These are phyloP conservation scores for Leptinotarsa juncta DNA, from an alignment of 2,888 invertebrate genomes.

Conservation along the genomic window DNA sequence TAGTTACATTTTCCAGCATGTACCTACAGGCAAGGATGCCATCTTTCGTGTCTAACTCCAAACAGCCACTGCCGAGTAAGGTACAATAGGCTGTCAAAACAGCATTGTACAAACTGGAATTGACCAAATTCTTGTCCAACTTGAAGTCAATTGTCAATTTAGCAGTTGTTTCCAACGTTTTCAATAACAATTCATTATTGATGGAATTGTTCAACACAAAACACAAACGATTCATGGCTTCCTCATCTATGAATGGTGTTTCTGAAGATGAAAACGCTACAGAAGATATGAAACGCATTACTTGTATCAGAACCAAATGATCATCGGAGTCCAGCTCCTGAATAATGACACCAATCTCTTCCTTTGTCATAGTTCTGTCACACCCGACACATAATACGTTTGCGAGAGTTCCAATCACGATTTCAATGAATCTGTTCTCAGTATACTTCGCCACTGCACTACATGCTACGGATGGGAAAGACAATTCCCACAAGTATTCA, in stretches of 20 bases:
- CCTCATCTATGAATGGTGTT: constrained; percentile 66
- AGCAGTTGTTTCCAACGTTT: constrained; percentile 70
- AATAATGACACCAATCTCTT: constrained; percentile 70
- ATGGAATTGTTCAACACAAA: constrained; percentile 82
- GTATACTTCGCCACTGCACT: constrained; percentile 70
- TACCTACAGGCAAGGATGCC: constrained; percentile 47
- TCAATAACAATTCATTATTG: constrained; percentile 71
- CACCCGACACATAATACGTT: constrained; percentile 80
- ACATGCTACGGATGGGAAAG: constrained; percentile 75
- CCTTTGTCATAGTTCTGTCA: constrained; percentile 69
- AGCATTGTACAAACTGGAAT: constrained; percentile 46
- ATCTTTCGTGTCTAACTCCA: constrained; percentile 52
- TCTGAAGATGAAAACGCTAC: constrained; percentile 64
- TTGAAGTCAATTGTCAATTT: constrained; percentile 55
- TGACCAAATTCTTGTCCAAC: constrained; percentile 46
- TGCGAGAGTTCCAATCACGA: constrained; percentile 84
- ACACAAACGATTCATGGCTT: constrained; percentile 71
- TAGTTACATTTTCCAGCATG: constrained; percentile 54
- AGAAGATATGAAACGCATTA: constrained; percentile 75
- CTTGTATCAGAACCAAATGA: constrained; percentile 77
- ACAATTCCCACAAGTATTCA: constrained; percentile 74
- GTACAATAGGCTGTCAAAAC: constrained; percentile 51
- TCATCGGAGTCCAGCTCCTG: constrained; percentile 74
- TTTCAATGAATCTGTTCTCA: constrained; percentile 77
- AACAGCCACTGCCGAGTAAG: constrained; percentile 44